phyloP scores from a whole-genome alignment of 2,797 vertebrate genomes.

The Picus viridis region DNA sequence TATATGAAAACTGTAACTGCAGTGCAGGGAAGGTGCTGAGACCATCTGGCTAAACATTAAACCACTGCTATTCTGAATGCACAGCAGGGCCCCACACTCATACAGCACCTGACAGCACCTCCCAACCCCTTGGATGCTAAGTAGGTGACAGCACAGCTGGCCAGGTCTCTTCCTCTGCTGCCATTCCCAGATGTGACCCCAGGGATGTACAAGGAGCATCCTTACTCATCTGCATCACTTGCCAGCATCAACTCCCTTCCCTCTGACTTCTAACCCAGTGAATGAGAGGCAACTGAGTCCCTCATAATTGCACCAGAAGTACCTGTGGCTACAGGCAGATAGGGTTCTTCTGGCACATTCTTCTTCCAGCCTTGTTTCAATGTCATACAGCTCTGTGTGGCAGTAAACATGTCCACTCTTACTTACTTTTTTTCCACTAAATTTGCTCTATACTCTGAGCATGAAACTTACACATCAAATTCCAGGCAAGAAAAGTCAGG shows the following conservation, averaged over 20 bases:
- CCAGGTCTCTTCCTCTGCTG: not conserved
- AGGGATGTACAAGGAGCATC: not conserved
- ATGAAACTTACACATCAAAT: not conserved
- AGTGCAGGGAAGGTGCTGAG: not conserved
- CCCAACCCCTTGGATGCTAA: not conserved
- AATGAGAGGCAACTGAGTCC: not conserved
- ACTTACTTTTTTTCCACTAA: not conserved
- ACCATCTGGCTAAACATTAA: not conserved
- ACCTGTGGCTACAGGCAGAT: not conserved
- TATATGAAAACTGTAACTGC: not conserved
- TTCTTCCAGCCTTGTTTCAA: not conserved
- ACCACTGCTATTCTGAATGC: fast-evolving
- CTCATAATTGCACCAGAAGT: not conserved
- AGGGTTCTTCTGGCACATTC: fast-evolving
- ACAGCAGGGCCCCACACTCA: not conserved
- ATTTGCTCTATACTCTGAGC: too few species aligned
- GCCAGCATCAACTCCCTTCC: not conserved
- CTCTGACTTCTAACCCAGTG: not conserved
- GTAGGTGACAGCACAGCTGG: not conserved
- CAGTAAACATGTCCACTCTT: fast-evolving
- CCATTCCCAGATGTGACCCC: not conserved
- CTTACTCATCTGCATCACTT: not conserved
- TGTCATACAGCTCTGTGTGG: not conserved
- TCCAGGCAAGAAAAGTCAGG: not conserved
- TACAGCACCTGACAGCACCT: not conserved